Percentiles rank a stretch among this genome's conserved stretches.
phyloP scores from a whole-genome alignment of 2,113 vertebrate genomes.

The Brevimyrus niger region DNA sequence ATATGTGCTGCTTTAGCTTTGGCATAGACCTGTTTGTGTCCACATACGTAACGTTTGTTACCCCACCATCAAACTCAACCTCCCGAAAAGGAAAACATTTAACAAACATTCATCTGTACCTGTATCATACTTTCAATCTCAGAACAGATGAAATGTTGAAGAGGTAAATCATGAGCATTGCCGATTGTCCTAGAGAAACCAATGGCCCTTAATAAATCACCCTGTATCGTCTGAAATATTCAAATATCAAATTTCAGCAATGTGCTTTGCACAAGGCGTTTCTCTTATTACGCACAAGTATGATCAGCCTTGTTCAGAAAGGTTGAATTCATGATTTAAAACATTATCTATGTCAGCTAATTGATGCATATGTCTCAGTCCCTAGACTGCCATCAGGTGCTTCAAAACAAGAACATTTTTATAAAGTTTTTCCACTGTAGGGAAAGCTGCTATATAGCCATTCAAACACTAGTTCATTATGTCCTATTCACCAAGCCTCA shows the following conservation, averaged over 20 bases:
- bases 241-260: background rate
- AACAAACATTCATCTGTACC: background rate
- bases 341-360: background rate
- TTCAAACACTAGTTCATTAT: background rate
- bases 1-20: background rate
- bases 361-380: background rate
- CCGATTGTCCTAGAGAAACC: background rate
- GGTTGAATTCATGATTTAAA: background rate
- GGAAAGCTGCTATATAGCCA: background rate
- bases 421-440: background rate
- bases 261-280: background rate
- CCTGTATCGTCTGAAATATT: background rate
- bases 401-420: background rate
- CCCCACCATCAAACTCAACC: background rate
- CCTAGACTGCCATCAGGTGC: background rate
- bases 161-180: background rate
- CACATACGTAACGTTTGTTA: background rate
- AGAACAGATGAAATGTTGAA: background rate
- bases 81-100: background rate
- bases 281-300: background rate
- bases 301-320: background rate
- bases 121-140: background rate
- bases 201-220: background rate
- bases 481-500: background rate
- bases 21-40: background rate